Evolutionary conservation across 2,888 invertebrate species (phyloP).

Genomic region (Allacma fusca): DNA sequence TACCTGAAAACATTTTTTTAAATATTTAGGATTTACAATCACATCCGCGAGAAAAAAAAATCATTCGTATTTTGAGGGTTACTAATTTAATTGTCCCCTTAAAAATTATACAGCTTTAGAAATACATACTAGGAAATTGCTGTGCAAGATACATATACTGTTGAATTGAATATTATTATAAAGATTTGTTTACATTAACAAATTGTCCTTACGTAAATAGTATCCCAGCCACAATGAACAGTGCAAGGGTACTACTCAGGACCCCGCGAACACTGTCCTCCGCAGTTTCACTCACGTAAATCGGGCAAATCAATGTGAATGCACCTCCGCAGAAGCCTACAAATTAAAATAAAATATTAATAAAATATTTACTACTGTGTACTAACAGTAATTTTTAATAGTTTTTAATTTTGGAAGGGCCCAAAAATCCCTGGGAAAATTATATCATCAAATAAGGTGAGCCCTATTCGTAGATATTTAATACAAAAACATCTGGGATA

Average conservation of each 20-base stretch:
- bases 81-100: too few relatives aligned
- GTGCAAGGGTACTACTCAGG: slow-evolving; percentile 78
- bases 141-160: neutral
- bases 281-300: slow-evolving; percentile 85
- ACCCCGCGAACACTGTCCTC: slow-evolving; percentile 83
- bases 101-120: too few relatives aligned
- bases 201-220: neutral
- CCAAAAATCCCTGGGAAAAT: slow-evolving; percentile 65
- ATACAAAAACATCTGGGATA: neutral
- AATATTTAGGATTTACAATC: neutral
- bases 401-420: too few relatives aligned
- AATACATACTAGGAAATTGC: neutral
- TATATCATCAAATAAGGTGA: slow-evolving; percentile 70
- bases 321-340: slow-evolving; percentile 80
- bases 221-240: slow-evolving; percentile 14
- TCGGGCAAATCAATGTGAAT: slow-evolving; percentile 83
- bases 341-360: slow-evolving; percentile 62
- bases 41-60: too few relatives aligned
- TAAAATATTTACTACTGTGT: too few relatives aligned
- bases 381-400: too few relatives aligned
- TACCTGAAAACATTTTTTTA: neutral
- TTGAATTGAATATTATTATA: neutral
- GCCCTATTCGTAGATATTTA: neutral
- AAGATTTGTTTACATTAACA: neutral
- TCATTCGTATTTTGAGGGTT: too few relatives aligned